A percentile compares a stretch with the other conserved stretches of the same genome.
phyloP scores from a whole-genome alignment of 2,797 vertebrate genomes.

The Eidolon dupreanum region DNA sequence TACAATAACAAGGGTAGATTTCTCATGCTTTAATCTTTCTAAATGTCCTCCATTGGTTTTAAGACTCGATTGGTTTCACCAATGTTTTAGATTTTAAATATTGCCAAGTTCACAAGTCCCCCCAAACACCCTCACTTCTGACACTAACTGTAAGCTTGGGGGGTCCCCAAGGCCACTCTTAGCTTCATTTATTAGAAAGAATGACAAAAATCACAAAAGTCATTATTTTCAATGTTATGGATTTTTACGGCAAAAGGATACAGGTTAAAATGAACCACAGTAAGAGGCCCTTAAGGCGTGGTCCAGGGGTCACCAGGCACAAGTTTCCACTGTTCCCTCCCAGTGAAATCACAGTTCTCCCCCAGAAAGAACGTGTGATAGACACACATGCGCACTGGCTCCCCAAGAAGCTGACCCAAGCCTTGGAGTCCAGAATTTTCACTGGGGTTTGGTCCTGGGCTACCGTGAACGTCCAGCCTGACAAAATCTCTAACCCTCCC shows the following conservation, averaged over 20 bases:
- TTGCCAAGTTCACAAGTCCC: not conserved
- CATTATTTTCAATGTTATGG: not conserved
- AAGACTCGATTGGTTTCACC: not conserved
- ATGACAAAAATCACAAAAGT: not conserved
- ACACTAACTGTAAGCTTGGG: not conserved
- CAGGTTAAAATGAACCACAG: not conserved
- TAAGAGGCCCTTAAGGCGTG: not conserved
- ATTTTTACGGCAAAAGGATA: not conserved
- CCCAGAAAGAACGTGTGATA: not conserved
- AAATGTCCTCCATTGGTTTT: not conserved
- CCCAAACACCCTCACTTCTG: not conserved
- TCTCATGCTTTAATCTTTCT: not conserved
- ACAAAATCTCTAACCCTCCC: too few species aligned
- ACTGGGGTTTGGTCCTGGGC: not conserved
- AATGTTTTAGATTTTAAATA: not conserved
- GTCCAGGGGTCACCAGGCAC: not conserved
- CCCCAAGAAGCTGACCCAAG: not conserved
- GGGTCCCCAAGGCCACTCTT: not conserved
- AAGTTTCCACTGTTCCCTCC: not conserved
- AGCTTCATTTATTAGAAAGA: not conserved
- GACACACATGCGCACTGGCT: not conserved
- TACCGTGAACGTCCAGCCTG: too few species aligned
- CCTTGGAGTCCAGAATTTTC: not conserved
- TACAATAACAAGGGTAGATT: not conserved
- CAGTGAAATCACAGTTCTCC: not conserved